phyloP scores from a whole-genome alignment of 37 sponge, comb jelly and placozoan genomes.

The Ephydatia muelleri region DNA sequence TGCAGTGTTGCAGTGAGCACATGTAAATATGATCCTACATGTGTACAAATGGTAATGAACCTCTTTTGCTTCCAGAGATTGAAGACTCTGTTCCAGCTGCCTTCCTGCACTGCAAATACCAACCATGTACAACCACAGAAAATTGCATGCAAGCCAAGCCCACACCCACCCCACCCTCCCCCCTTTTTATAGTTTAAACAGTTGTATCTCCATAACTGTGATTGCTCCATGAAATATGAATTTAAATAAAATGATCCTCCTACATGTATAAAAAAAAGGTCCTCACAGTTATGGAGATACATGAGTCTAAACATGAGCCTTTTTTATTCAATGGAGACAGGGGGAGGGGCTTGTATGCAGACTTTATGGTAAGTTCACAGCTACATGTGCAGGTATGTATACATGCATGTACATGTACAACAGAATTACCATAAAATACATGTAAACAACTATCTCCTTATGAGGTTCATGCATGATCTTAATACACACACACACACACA shows the following conservation, averaged over 20 bases:
- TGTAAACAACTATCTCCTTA: neutral
- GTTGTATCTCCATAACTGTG: too few relatives aligned
- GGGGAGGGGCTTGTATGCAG: neutral
- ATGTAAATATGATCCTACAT: neutral
- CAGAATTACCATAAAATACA: neutral
- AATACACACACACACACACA: too few relatives aligned
- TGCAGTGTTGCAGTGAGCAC: neutral
- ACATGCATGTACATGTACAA: neutral
- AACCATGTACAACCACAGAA: too few relatives aligned
- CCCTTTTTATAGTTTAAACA: too few relatives aligned
- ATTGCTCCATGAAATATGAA: neutral
- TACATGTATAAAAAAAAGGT: neutral
- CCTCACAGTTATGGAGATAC: neutral
- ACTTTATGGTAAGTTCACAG: neutral
- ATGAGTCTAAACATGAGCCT: neutral
- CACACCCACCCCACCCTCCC: too few relatives aligned
- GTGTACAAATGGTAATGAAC: neutral
- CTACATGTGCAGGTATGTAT: neutral
- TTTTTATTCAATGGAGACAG: too few relatives aligned
- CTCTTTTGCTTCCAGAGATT: neutral
- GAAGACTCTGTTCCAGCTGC: neutral
- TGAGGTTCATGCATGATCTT: too few relatives aligned
- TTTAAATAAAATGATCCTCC: neutral
- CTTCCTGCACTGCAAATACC: neutral
- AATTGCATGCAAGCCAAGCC: too few relatives aligned